phyloP scores from a whole-genome alignment of 2,797 vertebrate genomes.

The Austrolebias charrua region DNA sequence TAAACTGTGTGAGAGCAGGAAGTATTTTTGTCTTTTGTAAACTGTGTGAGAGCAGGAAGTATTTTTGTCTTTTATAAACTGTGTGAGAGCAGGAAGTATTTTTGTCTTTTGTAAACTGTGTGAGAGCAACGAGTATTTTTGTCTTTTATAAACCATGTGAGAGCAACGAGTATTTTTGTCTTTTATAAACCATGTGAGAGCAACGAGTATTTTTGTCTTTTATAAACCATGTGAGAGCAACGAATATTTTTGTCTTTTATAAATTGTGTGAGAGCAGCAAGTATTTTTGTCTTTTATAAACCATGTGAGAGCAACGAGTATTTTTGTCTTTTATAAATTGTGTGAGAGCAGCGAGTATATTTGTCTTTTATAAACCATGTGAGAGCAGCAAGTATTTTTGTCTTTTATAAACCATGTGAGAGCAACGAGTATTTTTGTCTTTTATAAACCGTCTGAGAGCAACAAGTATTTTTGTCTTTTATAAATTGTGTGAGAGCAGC shows the following conservation, averaged over 20 bases:
- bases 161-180: not conserved
- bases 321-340: no score
- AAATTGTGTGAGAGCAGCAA: no score
- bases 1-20: conserved; percentile 25
- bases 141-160: conserved; percentile 51
- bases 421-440: conserved; percentile 33
- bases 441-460: conserved; percentile 41
- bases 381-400: not conserved
- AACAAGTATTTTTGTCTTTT: not conserved
- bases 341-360: no score
- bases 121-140: no score
- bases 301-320: conserved; percentile 3
- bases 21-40: no score
- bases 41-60: no score
- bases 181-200: no score
- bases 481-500: no score
- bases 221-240: conserved; percentile 31
- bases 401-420: no score
- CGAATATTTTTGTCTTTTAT: not conserved
- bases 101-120: no score
- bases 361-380: conserved; percentile 49
- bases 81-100: conserved; percentile 1
- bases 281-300: conserved; percentile 46
- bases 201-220: conserved; percentile 42
- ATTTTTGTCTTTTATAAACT: conserved; percentile 47